Evolutionary conservation across 2,797 vertebrate genomes (phyloP).

Genomic region (Phrynocephalus forsythii): DNA sequence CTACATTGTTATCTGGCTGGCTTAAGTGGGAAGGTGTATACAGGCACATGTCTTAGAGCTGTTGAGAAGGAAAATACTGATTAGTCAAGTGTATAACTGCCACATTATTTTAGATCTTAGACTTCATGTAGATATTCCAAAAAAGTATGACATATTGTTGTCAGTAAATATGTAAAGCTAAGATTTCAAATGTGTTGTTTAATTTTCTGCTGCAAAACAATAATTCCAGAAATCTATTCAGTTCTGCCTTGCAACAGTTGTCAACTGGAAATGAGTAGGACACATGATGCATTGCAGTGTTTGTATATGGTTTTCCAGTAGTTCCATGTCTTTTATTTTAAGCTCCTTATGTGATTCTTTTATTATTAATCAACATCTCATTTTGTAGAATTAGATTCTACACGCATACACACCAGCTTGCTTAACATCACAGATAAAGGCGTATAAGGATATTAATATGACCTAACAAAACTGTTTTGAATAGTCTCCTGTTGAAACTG

Average conservation of each 20-base stretch:
- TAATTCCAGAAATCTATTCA: slow-evolving; percentile 4
- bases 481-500: slow-evolving; percentile 39
- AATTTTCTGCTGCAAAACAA: background rate
- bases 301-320: slow-evolving; percentile 1
- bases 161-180: background rate
- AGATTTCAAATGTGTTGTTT: slow-evolving; percentile 37
- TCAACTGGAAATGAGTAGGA: slow-evolving; percentile 47
- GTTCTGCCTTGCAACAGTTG: slow-evolving; percentile 45
- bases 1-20: background rate
- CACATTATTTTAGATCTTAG: slow-evolving; percentile 12
- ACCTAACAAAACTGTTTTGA: slow-evolving; percentile 41
- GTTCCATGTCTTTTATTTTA: slow-evolving; percentile 11
- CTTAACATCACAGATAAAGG: background rate
- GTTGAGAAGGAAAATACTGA: background rate
- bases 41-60: slow-evolving; percentile 4
- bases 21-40: background rate
- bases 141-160: background rate
- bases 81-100: slow-evolving; percentile 10
- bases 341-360: background rate
- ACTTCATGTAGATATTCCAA: slow-evolving; percentile 32
- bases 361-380: background rate
- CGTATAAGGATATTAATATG: slow-evolving; percentile 32
- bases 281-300: background rate
- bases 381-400: background rate
- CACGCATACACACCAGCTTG: background rate